Percentiles rank a stretch among this genome's conserved stretches.
phyloP scores from a whole-genome alignment of 2,113 vertebrate species.

The Gasterosteus aculeatus region DNA sequence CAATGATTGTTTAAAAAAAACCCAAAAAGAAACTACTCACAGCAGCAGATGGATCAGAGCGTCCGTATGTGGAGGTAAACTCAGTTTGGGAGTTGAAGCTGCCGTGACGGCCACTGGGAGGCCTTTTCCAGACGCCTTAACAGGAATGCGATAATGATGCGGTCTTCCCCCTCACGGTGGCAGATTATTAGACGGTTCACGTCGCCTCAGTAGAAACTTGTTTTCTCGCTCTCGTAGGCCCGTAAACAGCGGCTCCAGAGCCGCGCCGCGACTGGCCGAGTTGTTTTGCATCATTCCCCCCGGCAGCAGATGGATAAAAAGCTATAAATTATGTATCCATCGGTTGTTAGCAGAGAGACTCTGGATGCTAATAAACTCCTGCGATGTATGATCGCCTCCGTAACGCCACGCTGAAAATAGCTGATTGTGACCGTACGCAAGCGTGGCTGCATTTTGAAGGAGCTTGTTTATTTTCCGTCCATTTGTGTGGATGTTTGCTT shows the following conservation, averaged over 20 bases:
- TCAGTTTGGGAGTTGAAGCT: slow-evolving; percentile 33
- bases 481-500: slow-evolving; percentile 41
- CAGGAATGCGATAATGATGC: slow-evolving; percentile 26
- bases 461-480: slow-evolving; percentile 42
- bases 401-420: slow-evolving; percentile 64
- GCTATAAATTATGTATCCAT: slow-evolving; percentile 73
- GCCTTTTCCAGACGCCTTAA: slow-evolving; percentile 19
- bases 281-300: slow-evolving; percentile 61
- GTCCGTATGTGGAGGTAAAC: slow-evolving; percentile 60
- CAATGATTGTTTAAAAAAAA: slow-evolving; percentile 48
- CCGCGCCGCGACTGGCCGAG: slow-evolving; percentile 38
- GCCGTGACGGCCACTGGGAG: slow-evolving; percentile 35
- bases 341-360: slow-evolving; percentile 69
- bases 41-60: slow-evolving; percentile 40
- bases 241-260: slow-evolving; percentile 52
- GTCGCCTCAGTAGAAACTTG: slow-evolving; percentile 40
- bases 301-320: slow-evolving; percentile 72
- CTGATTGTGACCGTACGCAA: slow-evolving; percentile 44
- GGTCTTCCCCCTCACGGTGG: slow-evolving; percentile 14
- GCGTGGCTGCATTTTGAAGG: slow-evolving; percentile 46
- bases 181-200: slow-evolving; percentile 41
- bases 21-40: slow-evolving; percentile 32
- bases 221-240: slow-evolving; percentile 35
- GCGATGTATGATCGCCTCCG: slow-evolving; percentile 71
- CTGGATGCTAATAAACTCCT: slow-evolving; percentile 74